Evolutionary conservation across 2,888 invertebrate species (phyloP).

Genomic region (Leucophora obtusa): DNA sequence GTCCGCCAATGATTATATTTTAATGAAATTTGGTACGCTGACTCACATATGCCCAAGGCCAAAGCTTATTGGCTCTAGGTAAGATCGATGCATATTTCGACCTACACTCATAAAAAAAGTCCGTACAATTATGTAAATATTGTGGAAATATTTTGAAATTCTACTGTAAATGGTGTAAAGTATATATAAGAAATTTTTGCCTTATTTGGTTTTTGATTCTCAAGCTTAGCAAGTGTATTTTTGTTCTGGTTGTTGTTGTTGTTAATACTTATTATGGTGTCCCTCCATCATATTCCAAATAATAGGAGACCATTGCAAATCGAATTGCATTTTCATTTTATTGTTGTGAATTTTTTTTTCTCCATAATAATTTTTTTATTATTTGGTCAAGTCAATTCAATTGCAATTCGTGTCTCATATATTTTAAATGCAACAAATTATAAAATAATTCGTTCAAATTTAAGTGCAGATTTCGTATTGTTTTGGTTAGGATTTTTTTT

Average conservation of each 20-base stretch:
- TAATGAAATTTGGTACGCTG: too few species aligned
- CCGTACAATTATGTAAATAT: too few species aligned
- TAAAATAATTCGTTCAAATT: constrained; percentile 63
- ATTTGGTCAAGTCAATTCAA: constrained; percentile 61
- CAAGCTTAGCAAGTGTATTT: constrained; percentile 58
- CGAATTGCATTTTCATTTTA: constrained; percentile 47
- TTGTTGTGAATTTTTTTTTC: constrained; percentile 25
- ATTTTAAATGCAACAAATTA: constrained; percentile 64
- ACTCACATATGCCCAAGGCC: too few species aligned
- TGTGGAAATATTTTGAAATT: too few species aligned
- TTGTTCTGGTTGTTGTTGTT: constrained; percentile 21
- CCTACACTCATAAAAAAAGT: too few species aligned
- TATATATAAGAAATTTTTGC: constrained; percentile 26
- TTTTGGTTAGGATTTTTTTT: constrained; percentile 20
- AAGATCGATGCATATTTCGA: too few species aligned
- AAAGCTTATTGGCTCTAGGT: too few species aligned
- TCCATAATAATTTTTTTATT: constrained; percentile 15
- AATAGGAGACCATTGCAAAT: constrained; percentile 30
- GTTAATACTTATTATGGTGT: background rate
- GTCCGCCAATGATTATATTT: too few species aligned
- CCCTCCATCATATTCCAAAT: constrained; percentile 18
- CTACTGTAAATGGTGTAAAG: too few species aligned
- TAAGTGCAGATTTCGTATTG: constrained; percentile 36
- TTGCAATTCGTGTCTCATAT: constrained; percentile 65
- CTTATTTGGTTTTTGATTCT: constrained; percentile 51